phyloP scores from a whole-genome alignment of 2,113 vertebrate species.

The Stictonetta naevosa region DNA sequence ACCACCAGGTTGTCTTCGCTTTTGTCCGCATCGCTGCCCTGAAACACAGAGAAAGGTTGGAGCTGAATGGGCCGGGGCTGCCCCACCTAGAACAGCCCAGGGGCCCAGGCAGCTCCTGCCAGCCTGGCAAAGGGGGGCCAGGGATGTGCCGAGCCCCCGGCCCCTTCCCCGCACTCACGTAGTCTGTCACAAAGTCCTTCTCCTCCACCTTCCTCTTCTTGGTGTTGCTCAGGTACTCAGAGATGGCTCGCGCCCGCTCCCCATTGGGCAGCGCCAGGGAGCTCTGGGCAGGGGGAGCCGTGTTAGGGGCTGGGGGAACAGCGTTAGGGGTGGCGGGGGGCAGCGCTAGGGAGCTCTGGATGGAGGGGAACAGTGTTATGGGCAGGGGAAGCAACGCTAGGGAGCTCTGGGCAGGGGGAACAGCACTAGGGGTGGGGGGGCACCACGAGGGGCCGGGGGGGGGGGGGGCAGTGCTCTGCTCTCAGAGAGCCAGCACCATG shows the following conservation, averaged over 20 bases:
- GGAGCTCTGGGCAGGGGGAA: too few relatives aligned
- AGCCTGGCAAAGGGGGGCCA: accelerated
- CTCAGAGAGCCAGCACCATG: neutral
- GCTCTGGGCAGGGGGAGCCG: neutral
- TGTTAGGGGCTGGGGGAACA: neutral
- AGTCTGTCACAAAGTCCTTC: slow-evolving; percentile 90
- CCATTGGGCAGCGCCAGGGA: slow-evolving; percentile 73
- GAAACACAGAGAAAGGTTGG: neutral
- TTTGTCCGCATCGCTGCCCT: slow-evolving; percentile 93
- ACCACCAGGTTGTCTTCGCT: slow-evolving; percentile 95
- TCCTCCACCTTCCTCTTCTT: slow-evolving; percentile 94
- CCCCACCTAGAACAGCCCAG: neutral
- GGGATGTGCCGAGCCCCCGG: neutral
- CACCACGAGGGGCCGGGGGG: too few relatives aligned
- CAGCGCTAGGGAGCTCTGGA: too few relatives aligned
- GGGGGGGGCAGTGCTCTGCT: accelerated
- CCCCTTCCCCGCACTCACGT: slow-evolving; percentile 68
- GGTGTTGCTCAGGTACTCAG: slow-evolving; percentile 90
- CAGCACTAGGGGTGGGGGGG: too few relatives aligned
- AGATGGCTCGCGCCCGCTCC: slow-evolving; percentile 85
- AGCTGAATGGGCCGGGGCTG: neutral
- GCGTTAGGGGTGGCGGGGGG: too few relatives aligned
- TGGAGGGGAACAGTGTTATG: too few relatives aligned
- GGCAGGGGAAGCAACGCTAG: too few relatives aligned
- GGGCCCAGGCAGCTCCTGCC: neutral